Base-by-base conservation (phyloP, 2,113 vertebrate genomes). In the Tauraco erythrolophus region DNA sequence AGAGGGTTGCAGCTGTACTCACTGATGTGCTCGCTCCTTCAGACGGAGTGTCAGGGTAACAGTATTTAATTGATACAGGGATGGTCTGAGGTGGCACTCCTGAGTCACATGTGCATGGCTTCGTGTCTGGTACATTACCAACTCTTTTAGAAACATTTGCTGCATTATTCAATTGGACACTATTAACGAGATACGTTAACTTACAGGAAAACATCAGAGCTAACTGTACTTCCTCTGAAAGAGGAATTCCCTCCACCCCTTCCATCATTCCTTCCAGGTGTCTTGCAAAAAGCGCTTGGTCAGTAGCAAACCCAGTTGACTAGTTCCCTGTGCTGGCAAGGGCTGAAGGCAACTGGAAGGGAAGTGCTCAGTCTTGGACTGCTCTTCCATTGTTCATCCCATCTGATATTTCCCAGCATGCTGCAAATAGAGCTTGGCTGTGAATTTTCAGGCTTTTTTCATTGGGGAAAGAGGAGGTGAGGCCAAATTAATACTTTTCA, bases 61-160 rank as follows among this genome's bases (percentile, higher is more conserved):
- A 70, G 1, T 30, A 16, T 41, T 74, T 48, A 60, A 30, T 60
- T 61, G 91, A 66, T 48, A 25, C 25, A 19, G 28, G 71, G 43
- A 30, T 46, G 66, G 31, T 75, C 71, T 61, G 70, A 51, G 57
- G 37, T 53, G 85, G 37, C 37, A 8, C 21, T 58, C 8, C 61
- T 10, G 28, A 39, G 60, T 28, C 75, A 41, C 31, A 37, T 61
- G 31, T 4, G 19, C 83, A 62, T 37, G 31, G 37, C 19, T 78
- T 60, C 1, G 0, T 30, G 50, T 41, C 64, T 50, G 54, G 16
- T 35, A n/a, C 0, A 0, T 56, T 78, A 62, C 70, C 60, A 60
- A 35, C 60, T 85, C 37, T 71, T 72, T 54, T n/a, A 53, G 64
- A 77, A 51, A 43, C 41, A 31, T 41, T 76, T 80, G 62, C n/a